These are phyloP conservation scores for Gerris lacustris DNA, from an alignment of 2,888 invertebrate genomes.

Conservation along the genomic window DNA sequence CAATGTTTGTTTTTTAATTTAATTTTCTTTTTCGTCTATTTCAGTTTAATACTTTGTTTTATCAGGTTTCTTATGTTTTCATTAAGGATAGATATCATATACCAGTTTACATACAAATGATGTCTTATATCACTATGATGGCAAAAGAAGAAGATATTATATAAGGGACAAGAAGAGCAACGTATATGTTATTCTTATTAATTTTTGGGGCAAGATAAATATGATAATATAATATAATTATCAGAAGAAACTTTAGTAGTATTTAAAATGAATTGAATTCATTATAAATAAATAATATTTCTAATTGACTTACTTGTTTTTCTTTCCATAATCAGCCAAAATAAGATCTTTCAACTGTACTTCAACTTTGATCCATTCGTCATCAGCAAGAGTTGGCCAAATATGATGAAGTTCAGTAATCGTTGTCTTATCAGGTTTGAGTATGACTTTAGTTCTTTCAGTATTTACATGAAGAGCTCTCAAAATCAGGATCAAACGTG, in stretches of 20 bases:
- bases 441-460: constrained; percentile 92
- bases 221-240: too few relatives aligned
- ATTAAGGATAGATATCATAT: not conserved
- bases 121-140: too few relatives aligned
- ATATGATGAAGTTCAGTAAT: constrained; percentile 99
- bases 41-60: too few relatives aligned
- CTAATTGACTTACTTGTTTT: constrained; percentile 65
- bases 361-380: constrained; percentile 99
- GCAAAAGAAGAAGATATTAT: too few relatives aligned
- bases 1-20: not conserved
- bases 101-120: too few relatives aligned
- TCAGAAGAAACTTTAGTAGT: too few relatives aligned
- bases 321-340: constrained; percentile 97
- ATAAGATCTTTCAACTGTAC: constrained; percentile 96
- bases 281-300: not conserved
- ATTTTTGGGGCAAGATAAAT: too few relatives aligned
- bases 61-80: too few relatives aligned
- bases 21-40: not conserved
- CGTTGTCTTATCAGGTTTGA: constrained; percentile 98
- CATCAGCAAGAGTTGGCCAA: constrained; percentile 94
- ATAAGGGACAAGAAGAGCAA: too few relatives aligned
- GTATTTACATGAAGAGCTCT: constrained; percentile 97
- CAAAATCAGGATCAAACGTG: constrained; percentile 87
- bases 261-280: not conserved
- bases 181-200: too few relatives aligned